Evolutionary conservation across 2,888 invertebrate species (phyloP), one percentile per base, ranked within the genome.

Genomic region (Leptothorax acervorum): DNA sequence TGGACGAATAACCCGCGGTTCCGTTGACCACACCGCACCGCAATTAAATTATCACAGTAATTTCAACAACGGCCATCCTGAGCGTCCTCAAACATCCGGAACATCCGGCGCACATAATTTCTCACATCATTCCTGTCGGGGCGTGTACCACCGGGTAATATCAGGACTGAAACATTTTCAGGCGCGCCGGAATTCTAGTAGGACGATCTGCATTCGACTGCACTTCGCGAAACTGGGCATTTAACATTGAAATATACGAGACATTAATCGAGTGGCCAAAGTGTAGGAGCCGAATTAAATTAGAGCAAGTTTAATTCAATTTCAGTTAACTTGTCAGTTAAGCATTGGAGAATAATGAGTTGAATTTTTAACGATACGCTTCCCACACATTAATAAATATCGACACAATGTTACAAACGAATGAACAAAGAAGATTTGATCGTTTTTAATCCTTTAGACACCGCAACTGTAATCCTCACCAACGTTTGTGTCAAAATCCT

Each of bases 41-140:
- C 84, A 79, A 89, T 88, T 84, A 88, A 90, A 90, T 90, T 86
- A 86, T 87, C 84, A 62, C 66, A 62, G 86, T 85, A 87, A 90
- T 89, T 88, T 87, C 83, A 74, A 65, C 65, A 68, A 86, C 82
- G 84, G 76, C 60, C 83, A 78, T 78, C 75, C 71, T 82, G 71
- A 75, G 71, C 55, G 62, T 85, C 81, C 66, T 86, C 85, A 79
- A 86, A 81, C 75, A 81, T 76, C 68, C 73, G 75, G 65, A 55
- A 73, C 82, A 82, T 89, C 84, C 83, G 76, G 83, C 81, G 55
- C 60, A 39, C 60, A 83, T 82, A 81, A 81, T 87, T 88, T 82
- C 83, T 66, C 87, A 42, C 73, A 68, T 87, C 79, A 83, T 78
- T 79, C 79, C 76, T 76, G 82, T 76, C 66, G 78, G 78, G 48